phyloP scores from a whole-genome alignment of 2,888 invertebrate genomes.

The Leucoma salicis region DNA sequence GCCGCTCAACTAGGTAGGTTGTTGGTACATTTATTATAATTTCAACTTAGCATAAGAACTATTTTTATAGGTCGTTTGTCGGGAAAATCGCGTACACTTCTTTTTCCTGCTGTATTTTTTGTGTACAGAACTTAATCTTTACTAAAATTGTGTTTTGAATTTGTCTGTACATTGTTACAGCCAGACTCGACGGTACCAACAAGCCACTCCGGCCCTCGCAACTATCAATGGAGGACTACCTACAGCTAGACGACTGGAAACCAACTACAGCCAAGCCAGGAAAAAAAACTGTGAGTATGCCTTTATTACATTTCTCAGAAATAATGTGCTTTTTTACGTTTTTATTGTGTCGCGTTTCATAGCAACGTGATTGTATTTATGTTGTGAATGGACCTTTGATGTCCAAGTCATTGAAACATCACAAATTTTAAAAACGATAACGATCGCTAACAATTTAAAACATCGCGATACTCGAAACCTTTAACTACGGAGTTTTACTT shows the following conservation, averaged over 20 bases:
- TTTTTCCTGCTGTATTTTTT: background rate
- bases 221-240: slow-evolving; percentile 95
- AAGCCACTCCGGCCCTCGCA: slow-evolving; percentile 87
- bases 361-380: slow-evolving; percentile 40
- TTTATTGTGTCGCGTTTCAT: slow-evolving; percentile 5
- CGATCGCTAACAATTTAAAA: background rate
- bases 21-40: slow-evolving; percentile 30
- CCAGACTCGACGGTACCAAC: slow-evolving; percentile 95
- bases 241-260: slow-evolving; percentile 92
- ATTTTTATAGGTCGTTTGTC: background rate
- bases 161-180: slow-evolving; percentile 81
- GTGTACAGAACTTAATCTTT: background rate
- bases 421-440: background rate
- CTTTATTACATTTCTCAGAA: background rate
- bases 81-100: background rate
- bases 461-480: background rate
- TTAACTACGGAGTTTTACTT: background rate
- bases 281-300: slow-evolving; percentile 91
- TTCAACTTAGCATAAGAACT: slow-evolving; percentile 1
- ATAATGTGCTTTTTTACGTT: background rate
- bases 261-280: slow-evolving; percentile 85
- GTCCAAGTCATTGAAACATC: slow-evolving; percentile 9
- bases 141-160: slow-evolving; percentile 21
- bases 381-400: slow-evolving; percentile 11
- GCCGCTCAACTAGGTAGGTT: slow-evolving; percentile 93